Percentiles rank a stretch among this genome's conserved stretches.
Evolutionary conservation across 1,140 invertebrate species (phyloP).

Genomic region (Solenopsis fugax): DNA sequence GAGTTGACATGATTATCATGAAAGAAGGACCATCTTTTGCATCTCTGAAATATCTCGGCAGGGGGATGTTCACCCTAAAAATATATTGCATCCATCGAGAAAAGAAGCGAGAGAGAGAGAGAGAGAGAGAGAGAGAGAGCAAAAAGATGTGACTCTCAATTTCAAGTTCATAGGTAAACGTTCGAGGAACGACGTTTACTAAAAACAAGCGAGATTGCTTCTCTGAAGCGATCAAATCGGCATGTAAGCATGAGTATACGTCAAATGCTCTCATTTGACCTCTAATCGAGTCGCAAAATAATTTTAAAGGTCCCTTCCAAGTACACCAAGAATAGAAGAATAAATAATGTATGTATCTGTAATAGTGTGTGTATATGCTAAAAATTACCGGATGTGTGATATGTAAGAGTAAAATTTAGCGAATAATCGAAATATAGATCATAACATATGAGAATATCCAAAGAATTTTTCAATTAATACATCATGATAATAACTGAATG

Average conservation of each 20-base stretch:
- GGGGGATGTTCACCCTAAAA: neutral
- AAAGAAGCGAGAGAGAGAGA: neutral
- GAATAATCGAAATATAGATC: neutral
- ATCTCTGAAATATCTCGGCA: neutral
- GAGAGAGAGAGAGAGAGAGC: neutral
- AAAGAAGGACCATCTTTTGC: neutral
- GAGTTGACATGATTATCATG: neutral
- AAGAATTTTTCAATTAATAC: neutral
- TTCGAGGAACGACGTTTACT: neutral
- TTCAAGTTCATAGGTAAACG: conserved; percentile 40
- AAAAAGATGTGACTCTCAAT: neutral
- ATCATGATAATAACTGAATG: too few relatives aligned
- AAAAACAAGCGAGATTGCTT: neutral
- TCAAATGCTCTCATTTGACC: neutral
- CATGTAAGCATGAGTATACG: neutral
- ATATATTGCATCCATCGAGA: neutral
- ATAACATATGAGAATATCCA: neutral
- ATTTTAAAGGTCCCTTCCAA: neutral
- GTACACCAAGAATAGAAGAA: too few relatives aligned
- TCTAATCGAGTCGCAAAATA: neutral
- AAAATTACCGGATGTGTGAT: too few relatives aligned
- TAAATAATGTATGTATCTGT: too few relatives aligned
- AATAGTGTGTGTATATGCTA: too few relatives aligned
- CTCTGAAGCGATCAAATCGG: neutral
- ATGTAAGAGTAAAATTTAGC: neutral